Evolutionary conservation across 2,113 vertebrate species (phyloP), one percentile per base, ranked within the genome.

Genomic region (Ammospiza nelsoni): DNA sequence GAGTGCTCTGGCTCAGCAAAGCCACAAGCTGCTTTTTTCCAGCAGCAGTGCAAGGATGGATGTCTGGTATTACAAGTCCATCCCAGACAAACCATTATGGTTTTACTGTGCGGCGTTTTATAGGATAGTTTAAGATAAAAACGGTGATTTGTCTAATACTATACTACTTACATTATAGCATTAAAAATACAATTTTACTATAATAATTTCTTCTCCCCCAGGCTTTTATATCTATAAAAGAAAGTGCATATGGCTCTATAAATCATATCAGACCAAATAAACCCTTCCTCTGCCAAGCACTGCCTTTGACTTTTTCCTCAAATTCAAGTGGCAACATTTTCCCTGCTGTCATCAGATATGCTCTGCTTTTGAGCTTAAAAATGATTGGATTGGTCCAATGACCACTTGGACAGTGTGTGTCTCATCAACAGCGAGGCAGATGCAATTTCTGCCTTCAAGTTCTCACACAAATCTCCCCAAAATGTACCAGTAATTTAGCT

Each of bases 211-310:
- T 91, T 90, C 46, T 86, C 81, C 76, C 61, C 18, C 49, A 79
- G 93, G 86, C 88, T 96, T 87, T 92, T 90, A 84, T 49, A 81
- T 85, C 90, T 92, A 77, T 94, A 91, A 94, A 92, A 92, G 81
- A 94, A 93, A 90, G 76, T 83, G 94, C 83, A 80, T 94, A 86
- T 87, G 76, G 87, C 41, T 96, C 88, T 87, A 94, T 94, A 97
- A 97, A 97, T 96, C 94, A 93, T 90, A 91, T 68, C 75, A 87
- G 92, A 94, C 93, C 90, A 15, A 96, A 94, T 93, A 90, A 96
- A 91, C 57, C 71, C 57, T 86, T 92, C 74, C 46, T 68, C 76
- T 75, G 72, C 87, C 89, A 93, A 93, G 59, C 29, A 68, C 62
- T 83, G 68, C 85, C 80, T 96, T 71, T 89, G 89, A 84, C 71